Conservation (phyloP, 2,888 invertebrate species). For the Pegoplata infirma region DNA sequence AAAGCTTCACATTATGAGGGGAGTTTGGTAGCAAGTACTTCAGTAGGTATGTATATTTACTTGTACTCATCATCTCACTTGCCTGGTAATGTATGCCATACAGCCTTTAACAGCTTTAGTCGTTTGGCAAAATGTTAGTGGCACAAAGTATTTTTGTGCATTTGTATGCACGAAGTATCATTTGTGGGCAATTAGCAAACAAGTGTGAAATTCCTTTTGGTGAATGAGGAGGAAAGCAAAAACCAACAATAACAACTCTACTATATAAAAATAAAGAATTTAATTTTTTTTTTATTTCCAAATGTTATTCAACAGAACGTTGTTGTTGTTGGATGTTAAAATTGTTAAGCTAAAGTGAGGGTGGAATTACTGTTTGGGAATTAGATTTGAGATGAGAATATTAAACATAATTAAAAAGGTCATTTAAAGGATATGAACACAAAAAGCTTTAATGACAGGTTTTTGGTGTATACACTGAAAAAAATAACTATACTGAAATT, state of each 20-base stretch:
- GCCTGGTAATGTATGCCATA: conserved; percentile 31
- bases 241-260: conserved; percentile 4
- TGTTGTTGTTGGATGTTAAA: conserved; percentile 14
- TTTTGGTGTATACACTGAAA: too few species aligned
- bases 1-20: neutral
- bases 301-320: conserved; percentile 35
- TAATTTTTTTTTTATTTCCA: too few species aligned
- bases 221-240: conserved; percentile 28
- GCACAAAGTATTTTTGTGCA: conserved; percentile 62
- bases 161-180: conserved; percentile 63
- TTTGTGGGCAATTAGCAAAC: conserved; percentile 63
- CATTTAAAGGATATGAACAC: neutral
- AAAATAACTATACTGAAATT: too few species aligned
- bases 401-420: neutral
- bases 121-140: conserved; percentile 62
- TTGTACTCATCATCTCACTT: neutral
- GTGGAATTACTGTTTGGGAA: conserved; percentile 2
- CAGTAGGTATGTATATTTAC: neutral
- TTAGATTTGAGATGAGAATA: conserved; percentile 18
- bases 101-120: conserved; percentile 59
- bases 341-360: neutral
- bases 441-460: too few species aligned
- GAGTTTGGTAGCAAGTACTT: conserved; percentile 34
- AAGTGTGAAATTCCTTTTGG: conserved; percentile 63
- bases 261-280: conserved; percentile 23